Evolutionary conservation across 2,888 invertebrate species (phyloP), one percentile per base, ranked within the genome.

Genomic region (Trichogramma dendrolimi): DNA sequence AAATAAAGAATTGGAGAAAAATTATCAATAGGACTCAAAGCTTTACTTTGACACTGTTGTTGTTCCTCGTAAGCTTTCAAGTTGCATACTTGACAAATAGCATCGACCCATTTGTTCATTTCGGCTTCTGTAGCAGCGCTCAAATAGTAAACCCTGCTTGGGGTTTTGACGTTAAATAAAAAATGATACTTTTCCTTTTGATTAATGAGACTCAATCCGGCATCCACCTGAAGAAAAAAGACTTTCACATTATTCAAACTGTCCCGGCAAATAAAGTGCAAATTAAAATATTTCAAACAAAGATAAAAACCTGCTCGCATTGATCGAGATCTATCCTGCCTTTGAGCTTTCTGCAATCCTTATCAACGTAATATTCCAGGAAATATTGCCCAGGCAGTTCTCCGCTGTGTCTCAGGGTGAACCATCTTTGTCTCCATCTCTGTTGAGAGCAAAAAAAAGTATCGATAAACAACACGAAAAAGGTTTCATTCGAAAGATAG

Each of bases 391-490:
- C 94, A 58, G 96, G 96, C 74, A 95, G 86, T 78, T 95, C 93
- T 70, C 94, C 93, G 46, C 91, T 89, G 78, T 94, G 92, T 69
- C 92, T 89, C 72, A 97, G 84, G 69, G 93, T 90, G 81, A 96
- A 97, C 92, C 94, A 97, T 73, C 96, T 86, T 78, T 90, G 87
- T 79, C 95, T 88, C 96, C 96, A 96, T 84, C 94, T 90, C 96
- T 97, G 80, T 43, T 79, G 77, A 60, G 67, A 68, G 64, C 70
- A 62, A 54, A 44, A 54, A 44, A 54, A 44, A 27, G 3, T 27
- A 27, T 27, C 27, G 27, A 27, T 27, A 27, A 27, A 27, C 27
- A 27, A 27, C 27, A 27, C 27, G 27, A 27, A 27, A 27, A 27
- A 27, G 27, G 27, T 27, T 27, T 27, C 27, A 27, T 27, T 27